phyloP scores from a whole-genome alignment of 1,140 invertebrate species.

The Kradibia gibbosae region DNA sequence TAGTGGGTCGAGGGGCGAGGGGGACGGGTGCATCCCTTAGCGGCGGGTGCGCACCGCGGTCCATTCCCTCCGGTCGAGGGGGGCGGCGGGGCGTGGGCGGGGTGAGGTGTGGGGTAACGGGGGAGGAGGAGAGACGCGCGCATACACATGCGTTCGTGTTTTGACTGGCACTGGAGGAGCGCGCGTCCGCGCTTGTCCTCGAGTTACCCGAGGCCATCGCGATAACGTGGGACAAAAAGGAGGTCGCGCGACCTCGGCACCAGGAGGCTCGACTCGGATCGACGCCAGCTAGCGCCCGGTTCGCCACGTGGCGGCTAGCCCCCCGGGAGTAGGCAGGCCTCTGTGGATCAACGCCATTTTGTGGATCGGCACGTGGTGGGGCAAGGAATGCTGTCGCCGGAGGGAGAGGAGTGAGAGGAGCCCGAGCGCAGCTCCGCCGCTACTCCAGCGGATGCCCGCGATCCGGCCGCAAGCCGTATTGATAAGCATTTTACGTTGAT shows the following conservation, averaged over 20 bases:
- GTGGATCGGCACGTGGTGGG: not conserved
- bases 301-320: not conserved
- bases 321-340: not conserved
- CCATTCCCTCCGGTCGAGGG: not conserved
- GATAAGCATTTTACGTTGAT: conserved; percentile 1
- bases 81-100: not conserved
- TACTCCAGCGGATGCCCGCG: not conserved
- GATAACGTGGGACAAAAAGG: too few species aligned
- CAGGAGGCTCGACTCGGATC: not conserved
- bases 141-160: conserved; percentile 3
- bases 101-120: not conserved
- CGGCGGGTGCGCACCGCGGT: not conserved
- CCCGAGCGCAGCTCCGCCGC: not conserved
- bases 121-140: not conserved
- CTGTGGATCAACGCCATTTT: conserved; percentile 15
- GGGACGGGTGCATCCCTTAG: not conserved
- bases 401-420: not conserved
- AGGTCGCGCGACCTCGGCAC: not conserved
- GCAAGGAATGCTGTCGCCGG: too few species aligned
- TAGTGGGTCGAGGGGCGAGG: not conserved
- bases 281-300: not conserved
- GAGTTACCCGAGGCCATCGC: not conserved
- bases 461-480: not conserved
- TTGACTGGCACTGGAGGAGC: not conserved
- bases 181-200: not conserved